phyloP scores from a whole-genome alignment of 2,113 vertebrate species.

The Pollachius pollachius region DNA sequence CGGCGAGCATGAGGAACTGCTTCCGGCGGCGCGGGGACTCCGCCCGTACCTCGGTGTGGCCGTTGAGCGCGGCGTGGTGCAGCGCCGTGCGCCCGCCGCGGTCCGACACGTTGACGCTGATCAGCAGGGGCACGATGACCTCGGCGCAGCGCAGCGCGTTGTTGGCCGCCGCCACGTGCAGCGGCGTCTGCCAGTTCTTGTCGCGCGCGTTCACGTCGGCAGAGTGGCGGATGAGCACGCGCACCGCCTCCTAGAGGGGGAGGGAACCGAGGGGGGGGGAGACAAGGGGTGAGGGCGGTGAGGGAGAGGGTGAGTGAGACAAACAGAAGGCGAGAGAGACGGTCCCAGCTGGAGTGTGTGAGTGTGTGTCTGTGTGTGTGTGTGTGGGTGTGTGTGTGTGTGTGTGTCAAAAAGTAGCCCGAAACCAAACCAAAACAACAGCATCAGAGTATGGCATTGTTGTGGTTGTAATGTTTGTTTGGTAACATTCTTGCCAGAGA shows the following conservation, averaged over 20 bases:
- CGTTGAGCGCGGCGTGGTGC: conserved; percentile 93
- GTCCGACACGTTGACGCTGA: conserved; percentile 94
- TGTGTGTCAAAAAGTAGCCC: no score
- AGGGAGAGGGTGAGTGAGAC: not conserved
- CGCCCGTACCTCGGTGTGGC: conserved; percentile 84
- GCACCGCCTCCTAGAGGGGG: conserved; percentile 84
- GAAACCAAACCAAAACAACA: no score
- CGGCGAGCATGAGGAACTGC: no score
- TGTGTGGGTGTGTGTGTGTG: not conserved
- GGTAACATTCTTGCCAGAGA: no score
- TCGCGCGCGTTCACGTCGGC: conserved; percentile 95
- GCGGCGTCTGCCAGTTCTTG: conserved; percentile 98
- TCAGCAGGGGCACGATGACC: conserved; percentile 89
- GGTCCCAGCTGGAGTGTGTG: not conserved
- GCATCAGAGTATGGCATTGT: no score
- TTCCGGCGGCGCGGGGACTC: no score
- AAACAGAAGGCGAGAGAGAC: not conserved
- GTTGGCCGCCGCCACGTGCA: conserved; percentile 92
- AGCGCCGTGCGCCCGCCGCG: conserved; percentile 89
- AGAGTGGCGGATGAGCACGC: conserved; percentile 91
- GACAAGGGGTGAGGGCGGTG: not conserved
- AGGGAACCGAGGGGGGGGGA: not conserved
- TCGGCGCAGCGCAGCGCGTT: conserved; percentile 90
- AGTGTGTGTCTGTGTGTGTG: not conserved
- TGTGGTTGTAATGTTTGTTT: no score